These are phyloP conservation scores for Schizotus pectinicornis DNA, from an alignment of 2,888 invertebrate genomes.

Conservation along the genomic window DNA sequence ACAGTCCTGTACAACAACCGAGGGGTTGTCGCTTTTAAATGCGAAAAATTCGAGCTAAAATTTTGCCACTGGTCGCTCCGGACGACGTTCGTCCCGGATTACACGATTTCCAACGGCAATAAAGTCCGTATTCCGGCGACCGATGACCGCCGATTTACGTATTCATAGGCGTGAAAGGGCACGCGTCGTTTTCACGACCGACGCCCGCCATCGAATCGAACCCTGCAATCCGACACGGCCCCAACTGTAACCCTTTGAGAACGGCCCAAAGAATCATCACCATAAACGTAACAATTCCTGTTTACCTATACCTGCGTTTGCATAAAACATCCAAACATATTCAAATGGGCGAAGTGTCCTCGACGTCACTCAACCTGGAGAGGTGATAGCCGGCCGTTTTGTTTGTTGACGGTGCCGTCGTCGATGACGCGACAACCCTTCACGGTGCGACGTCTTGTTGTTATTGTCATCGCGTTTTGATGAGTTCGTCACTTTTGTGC, in stretches of 20 bases:
- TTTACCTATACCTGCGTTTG: conserved; percentile 33
- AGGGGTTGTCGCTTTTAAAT: no score
- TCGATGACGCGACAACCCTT: neutral
- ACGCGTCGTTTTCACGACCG: conserved; percentile 2
- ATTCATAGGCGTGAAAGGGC: conserved; percentile 7
- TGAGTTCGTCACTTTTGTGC: neutral
- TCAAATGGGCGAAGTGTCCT: conserved; percentile 43
- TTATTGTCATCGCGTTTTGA: conserved; percentile 7
- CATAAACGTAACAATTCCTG: neutral
- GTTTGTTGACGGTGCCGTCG: neutral
- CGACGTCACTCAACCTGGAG: conserved; percentile 32
- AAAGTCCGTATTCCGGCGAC: conserved; percentile 2
- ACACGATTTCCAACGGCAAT: conserved; percentile 1
- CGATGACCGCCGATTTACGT: neutral
- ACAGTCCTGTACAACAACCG: no score
- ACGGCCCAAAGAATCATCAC: neutral
- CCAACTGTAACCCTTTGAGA: neutral
- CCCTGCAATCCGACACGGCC: conserved; percentile 6
- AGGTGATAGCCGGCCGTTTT: neutral
- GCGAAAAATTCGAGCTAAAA: neutral
- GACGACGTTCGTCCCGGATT: neutral
- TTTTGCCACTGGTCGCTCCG: neutral
- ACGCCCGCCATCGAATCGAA: neutral
- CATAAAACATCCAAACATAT: conserved; percentile 40
- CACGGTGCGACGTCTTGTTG: neutral